phyloP scores from a whole-genome alignment of 2,797 vertebrate species.

The Babyrousa celebensis region DNA sequence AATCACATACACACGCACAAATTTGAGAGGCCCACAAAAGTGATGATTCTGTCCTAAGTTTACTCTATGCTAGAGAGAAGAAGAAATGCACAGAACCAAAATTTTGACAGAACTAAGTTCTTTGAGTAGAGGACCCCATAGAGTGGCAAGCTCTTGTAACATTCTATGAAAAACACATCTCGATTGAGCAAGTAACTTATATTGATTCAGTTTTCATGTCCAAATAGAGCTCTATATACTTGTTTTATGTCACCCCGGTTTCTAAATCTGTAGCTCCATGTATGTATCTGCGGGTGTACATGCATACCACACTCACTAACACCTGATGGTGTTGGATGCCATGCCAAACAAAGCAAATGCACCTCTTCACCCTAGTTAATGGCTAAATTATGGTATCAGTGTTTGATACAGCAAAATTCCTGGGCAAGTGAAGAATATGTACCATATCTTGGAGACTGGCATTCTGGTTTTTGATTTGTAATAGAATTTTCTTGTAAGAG shows the following conservation, averaged over 20 bases:
- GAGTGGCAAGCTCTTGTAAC: neutral
- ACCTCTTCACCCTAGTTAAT: neutral
- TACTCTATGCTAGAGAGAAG: neutral
- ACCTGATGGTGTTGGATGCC: neutral
- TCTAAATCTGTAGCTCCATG: neutral
- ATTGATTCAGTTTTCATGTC: neutral
- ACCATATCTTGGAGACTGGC: neutral
- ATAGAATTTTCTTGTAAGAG: neutral
- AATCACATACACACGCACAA: neutral
- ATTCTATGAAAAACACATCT: neutral
- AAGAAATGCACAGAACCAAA: neutral
- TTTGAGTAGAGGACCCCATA: neutral
- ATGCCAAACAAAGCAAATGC: neutral
- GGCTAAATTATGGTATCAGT: neutral
- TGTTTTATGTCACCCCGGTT: constrained; percentile 1
- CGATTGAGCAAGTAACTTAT: neutral
- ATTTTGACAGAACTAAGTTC: constrained; percentile 8
- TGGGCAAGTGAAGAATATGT: constrained; percentile 9
- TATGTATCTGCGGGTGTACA: neutral
- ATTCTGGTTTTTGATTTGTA: constrained; percentile 1
- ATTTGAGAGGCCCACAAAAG: neutral
- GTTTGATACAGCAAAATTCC: neutral
- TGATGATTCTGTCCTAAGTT: neutral
- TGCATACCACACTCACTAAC: neutral
- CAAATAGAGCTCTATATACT: neutral